A percentile compares a stretch with the other conserved stretches of the same genome.
phyloP scores from a whole-genome alignment of 1,140 invertebrate genomes.

The Carposina sasakii region DNA sequence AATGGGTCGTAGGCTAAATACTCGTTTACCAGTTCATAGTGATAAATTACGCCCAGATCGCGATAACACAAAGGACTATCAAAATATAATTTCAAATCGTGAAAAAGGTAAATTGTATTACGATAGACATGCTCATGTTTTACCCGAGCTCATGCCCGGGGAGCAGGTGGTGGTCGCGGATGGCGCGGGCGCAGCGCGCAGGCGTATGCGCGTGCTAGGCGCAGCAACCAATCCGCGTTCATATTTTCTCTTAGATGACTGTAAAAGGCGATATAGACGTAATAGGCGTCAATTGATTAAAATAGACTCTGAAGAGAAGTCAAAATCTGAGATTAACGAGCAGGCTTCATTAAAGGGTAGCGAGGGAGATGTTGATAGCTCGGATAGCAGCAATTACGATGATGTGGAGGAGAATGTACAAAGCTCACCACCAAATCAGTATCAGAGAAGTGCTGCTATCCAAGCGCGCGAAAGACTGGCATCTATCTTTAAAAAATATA shows the following conservation, averaged over 20 bases:
- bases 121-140: background rate
- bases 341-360: no score
- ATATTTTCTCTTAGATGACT: background rate
- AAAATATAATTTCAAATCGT: background rate
- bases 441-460: no score
- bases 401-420: no score
- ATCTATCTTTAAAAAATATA: no score
- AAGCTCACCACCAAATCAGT: no score
- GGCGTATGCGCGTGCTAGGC: background rate
- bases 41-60: background rate
- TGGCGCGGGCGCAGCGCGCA: background rate
- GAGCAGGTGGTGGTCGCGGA: background rate
- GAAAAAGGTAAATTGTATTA: background rate
- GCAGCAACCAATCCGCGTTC: background rate
- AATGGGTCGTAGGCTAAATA: conserved; percentile 7
- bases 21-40: background rate
- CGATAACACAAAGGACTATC: background rate
- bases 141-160: background rate
- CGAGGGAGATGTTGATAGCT: no score
- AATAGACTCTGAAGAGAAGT: no score
- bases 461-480: no score
- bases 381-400: no score
- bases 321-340: no score
- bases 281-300: no score
- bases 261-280: no score